Conservation (phyloP, 2,113 vertebrate species). For the Lophius piscatorius region DNA sequence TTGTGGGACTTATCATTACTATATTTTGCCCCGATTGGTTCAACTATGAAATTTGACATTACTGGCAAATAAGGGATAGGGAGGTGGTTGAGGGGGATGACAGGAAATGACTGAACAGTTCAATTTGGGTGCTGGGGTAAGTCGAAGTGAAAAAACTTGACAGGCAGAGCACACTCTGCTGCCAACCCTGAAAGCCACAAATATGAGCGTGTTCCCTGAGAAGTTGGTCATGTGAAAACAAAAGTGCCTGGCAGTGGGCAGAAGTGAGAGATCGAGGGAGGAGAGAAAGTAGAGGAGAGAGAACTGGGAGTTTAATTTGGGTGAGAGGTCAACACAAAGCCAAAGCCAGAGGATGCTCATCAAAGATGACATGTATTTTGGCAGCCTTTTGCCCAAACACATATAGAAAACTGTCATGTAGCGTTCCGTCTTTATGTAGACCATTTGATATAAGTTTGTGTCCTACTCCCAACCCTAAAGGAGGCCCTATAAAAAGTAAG, state of each 20-base stretch:
- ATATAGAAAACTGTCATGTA: constrained; percentile 26
- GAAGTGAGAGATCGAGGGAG: constrained; percentile 57
- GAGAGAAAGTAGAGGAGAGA: constrained; percentile 49
- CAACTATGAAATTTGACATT: constrained; percentile 56
- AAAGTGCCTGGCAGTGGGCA: constrained; percentile 75
- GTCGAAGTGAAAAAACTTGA: constrained; percentile 69
- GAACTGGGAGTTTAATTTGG: constrained; percentile 75
- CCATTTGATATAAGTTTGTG: not conserved
- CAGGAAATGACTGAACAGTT: constrained; percentile 76
- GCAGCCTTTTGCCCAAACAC: constrained; percentile 53
- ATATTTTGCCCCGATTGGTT: constrained; percentile 26
- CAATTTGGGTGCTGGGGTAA: constrained; percentile 71
- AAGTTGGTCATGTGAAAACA: constrained; percentile 77
- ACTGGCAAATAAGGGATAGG: constrained; percentile 49
- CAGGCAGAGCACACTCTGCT: constrained; percentile 71
- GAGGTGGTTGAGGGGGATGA: constrained; percentile 55
- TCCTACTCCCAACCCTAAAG: not conserved
- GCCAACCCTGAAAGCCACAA: constrained; percentile 80
- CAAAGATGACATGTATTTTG: constrained; percentile 35
- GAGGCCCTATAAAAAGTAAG: too few species aligned
- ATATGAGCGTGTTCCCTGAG: constrained; percentile 81
- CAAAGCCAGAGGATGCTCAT: constrained; percentile 56
- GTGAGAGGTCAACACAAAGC: constrained; percentile 76
- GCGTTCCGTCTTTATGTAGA: constrained; percentile 14
- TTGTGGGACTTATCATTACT: constrained; percentile 11